Evolutionary conservation across 2,113 vertebrate species (phyloP).

Genomic region (Chloebia gouldiae): DNA sequence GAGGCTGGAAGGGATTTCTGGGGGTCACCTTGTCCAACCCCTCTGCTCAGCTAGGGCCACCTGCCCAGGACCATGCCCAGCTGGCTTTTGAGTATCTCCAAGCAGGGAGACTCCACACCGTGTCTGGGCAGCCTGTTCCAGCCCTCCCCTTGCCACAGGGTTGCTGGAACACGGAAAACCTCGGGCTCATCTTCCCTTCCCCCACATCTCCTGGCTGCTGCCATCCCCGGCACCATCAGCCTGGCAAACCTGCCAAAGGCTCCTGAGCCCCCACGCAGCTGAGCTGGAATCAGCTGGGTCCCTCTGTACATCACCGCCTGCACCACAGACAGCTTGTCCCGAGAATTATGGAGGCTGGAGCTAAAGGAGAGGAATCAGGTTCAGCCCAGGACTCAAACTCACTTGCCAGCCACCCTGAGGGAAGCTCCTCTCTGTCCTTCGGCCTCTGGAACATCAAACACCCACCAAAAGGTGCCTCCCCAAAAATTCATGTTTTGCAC

Average conservation of each 20-base stretch:
- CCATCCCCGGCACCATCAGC: not conserved
- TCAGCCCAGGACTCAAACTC: constrained; percentile 18
- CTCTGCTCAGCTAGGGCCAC: not conserved
- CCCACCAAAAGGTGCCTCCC: constrained; percentile 31
- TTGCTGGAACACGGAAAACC: rapidly evolving
- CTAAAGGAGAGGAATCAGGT: not conserved
- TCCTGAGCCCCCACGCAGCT: not conserved
- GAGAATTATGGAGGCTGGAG: not conserved
- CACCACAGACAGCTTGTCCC: not conserved
- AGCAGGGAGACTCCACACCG: not conserved
- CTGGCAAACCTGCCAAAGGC: not conserved
- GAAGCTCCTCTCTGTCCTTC: constrained; percentile 5
- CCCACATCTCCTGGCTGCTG: not conserved
- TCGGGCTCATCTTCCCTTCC: not conserved
- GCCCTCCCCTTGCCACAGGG: rapidly evolving
- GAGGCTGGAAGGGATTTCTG: not conserved
- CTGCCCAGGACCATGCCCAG: not conserved
- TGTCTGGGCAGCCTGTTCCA: not conserved
- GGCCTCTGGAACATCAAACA: not conserved
- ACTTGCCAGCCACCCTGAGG: not conserved
- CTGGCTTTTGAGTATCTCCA: rapidly evolving
- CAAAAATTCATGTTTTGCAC: not conserved
- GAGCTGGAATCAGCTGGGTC: rapidly evolving
- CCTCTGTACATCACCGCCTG: rapidly evolving
- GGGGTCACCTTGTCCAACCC: not conserved